These are phyloP conservation scores for Meta bourneti DNA, from an alignment of 2,888 invertebrate genomes.

Conservation along the genomic window DNA sequence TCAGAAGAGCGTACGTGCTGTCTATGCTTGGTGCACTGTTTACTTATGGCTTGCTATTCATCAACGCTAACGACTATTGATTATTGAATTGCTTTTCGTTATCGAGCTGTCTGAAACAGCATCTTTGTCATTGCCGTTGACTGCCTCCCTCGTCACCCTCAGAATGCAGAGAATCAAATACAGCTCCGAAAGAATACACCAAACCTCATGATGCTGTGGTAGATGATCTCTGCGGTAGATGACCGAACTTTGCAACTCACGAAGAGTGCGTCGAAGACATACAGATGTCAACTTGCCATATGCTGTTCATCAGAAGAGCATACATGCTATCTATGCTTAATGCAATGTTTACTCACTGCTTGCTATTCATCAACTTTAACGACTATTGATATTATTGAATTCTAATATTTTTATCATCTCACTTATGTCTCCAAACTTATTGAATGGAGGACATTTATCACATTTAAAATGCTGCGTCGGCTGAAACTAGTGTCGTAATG, in stretches of 20 bases:
- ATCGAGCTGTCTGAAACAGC: neutral
- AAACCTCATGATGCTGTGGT: neutral
- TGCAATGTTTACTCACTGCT: slow-evolving; percentile 35
- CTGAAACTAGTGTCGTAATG: no score
- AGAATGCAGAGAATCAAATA: neutral
- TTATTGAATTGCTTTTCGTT: neutral
- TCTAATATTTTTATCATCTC: no score
- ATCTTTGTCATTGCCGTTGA: neutral
- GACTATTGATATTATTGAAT: neutral
- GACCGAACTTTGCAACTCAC: neutral
- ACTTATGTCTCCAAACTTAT: no score
- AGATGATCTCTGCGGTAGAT: neutral
- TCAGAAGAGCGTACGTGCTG: slow-evolving; percentile 2
- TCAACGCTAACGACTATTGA: neutral
- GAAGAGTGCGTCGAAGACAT: slow-evolving; percentile 2
- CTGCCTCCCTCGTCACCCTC: neutral
- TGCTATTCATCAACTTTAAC: slow-evolving; percentile 9
- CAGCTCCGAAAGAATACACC: neutral
- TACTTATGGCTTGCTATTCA: slow-evolving; percentile 36
- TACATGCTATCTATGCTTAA: slow-evolving; percentile 14
- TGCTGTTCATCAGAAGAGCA: slow-evolving; percentile 6
- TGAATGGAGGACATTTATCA: no score
- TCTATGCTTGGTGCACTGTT: slow-evolving; percentile 34
- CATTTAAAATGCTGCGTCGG: no score
- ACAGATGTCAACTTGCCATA: slow-evolving; percentile 5